Evolutionary conservation across 2,888 invertebrate genomes (phyloP).

Genomic region (Uropetala carovei): DNA sequence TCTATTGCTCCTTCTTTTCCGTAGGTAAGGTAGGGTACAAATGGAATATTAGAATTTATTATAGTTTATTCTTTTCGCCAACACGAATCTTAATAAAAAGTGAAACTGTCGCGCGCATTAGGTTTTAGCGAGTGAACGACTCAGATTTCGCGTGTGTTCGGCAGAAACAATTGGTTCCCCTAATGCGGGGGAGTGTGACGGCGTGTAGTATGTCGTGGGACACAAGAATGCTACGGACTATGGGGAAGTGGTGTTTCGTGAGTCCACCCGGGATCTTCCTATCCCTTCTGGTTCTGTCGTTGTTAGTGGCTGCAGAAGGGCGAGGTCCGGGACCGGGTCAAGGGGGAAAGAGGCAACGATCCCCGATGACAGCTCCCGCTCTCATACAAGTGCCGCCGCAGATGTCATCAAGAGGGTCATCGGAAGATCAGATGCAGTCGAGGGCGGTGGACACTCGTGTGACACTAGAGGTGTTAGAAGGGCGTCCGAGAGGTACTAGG

Average conservation of each 20-base stretch:
- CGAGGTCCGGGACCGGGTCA: constrained; percentile 42
- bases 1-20: constrained; percentile 54
- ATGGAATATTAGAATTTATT: constrained; percentile 16
- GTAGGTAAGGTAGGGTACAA: constrained; percentile 44
- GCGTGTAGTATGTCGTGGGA: constrained; percentile 27
- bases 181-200: constrained; percentile 18
- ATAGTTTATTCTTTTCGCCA: neutral
- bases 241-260: constrained; percentile 29
- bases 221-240: constrained; percentile 59
- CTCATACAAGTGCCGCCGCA: constrained; percentile 53
- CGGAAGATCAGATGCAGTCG: constrained; percentile 82
- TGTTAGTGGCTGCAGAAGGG: constrained; percentile 39
- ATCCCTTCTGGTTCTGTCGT: constrained; percentile 36
- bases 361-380: constrained; percentile 52
- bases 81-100: neutral
- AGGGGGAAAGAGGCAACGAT: constrained; percentile 52
- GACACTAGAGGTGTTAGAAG: constrained; percentile 91
- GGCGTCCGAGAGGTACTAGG: constrained; percentile 87
- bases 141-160: neutral
- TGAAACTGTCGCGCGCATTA: neutral
- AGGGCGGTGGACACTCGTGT: constrained; percentile 91
- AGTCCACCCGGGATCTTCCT: constrained; percentile 15
- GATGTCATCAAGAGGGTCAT: constrained; percentile 36
- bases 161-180: constrained; percentile 13
- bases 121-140: neutral